Evolutionary conservation across 2,888 invertebrate genomes (phyloP).

Genomic region (Alloscopus bannaensis): DNA sequence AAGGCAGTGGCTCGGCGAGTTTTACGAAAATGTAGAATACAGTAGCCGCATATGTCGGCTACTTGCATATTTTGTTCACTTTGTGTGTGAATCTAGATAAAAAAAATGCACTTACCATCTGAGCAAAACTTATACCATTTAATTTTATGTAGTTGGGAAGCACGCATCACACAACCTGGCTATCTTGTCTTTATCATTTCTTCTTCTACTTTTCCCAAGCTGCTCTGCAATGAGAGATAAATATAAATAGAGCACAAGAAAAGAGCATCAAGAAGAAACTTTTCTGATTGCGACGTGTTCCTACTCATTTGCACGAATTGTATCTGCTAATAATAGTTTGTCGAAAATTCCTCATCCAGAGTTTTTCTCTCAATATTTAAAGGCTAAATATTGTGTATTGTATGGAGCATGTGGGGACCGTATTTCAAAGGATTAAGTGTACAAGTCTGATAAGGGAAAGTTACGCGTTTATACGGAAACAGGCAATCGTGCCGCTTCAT

Average conservation of each 20-base stretch:
- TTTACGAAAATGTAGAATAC: not conserved
- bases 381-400: too few species aligned
- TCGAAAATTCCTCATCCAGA: too few species aligned
- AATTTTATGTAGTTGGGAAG: conserved; percentile 30
- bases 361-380: too few species aligned
- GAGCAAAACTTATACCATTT: conserved; percentile 33
- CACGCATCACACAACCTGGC: not conserved
- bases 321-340: conserved; percentile 7
- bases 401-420: too few species aligned
- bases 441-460: too few species aligned
- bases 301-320: conserved; percentile 9
- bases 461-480: too few species aligned
- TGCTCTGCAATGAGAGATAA: not conserved
- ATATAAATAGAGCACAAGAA: not conserved
- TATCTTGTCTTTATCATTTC: not conserved
- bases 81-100: not conserved
- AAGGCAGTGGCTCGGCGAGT: not conserved
- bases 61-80: too few species aligned
- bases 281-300: not conserved
- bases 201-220: not conserved
- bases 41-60: too few species aligned
- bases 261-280: not conserved
- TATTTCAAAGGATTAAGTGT: too few species aligned
- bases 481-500: too few species aligned
- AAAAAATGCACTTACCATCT: too few species aligned